Percentiles rank a stretch among this genome's conserved stretches.
Evolutionary conservation across 2,797 vertebrate species (phyloP).

Genomic region (Chloroceryle inda): DNA sequence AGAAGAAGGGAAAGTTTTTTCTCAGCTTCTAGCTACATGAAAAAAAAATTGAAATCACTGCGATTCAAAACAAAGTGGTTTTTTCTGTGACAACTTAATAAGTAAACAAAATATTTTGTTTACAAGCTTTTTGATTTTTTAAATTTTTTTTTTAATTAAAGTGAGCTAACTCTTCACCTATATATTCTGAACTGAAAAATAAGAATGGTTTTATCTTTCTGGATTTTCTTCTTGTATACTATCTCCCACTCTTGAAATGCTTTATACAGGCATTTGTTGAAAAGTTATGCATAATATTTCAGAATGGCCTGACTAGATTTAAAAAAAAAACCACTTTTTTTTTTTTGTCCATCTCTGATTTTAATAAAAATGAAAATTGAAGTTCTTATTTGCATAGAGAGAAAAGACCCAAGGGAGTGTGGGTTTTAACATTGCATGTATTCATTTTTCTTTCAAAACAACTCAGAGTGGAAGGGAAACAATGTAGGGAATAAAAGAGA

Average conservation of each 20-base stretch:
- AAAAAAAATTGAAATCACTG: background rate
- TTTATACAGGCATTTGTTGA: background rate
- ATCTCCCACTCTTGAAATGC: background rate
- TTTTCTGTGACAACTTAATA: background rate
- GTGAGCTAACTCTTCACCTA: background rate
- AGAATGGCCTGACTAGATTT: background rate
- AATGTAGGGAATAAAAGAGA: conserved; percentile 23
- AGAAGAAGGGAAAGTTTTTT: background rate
- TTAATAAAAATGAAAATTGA: background rate
- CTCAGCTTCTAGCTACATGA: background rate
- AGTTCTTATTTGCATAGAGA: background rate
- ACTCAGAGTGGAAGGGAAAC: background rate
- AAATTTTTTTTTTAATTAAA: background rate
- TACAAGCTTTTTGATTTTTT: background rate
- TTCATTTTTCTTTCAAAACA: conserved; percentile 1
- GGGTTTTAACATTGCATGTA: background rate
- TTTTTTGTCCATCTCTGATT: background rate
- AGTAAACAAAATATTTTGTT: background rate
- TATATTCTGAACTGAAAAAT: background rate
- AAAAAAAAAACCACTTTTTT: background rate
- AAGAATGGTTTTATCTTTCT: background rate
- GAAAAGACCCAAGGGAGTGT: background rate
- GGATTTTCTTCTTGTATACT: background rate
- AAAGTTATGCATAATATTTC: background rate
- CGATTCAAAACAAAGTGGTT: background rate